A percentile compares a stretch with the other conserved stretches of the same genome.
Conservation (phyloP, 2,113 vertebrate genomes). For the Sylvia atricapilla region DNA sequence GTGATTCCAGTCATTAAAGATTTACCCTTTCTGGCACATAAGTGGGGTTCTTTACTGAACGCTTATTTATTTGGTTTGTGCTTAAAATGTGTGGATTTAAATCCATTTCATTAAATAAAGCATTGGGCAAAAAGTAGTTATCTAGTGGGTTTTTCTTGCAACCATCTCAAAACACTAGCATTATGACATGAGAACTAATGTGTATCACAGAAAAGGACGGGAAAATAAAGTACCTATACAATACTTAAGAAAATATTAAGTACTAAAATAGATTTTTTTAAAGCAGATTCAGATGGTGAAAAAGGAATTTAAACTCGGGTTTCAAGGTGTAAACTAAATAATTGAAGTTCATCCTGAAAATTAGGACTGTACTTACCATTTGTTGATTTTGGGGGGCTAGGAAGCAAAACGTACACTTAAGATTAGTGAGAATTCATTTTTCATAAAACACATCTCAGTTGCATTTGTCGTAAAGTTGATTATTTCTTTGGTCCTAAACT, state of each 20-base stretch:
- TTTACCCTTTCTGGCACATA: background rate
- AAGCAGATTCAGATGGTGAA: background rate
- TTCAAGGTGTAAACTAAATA: background rate
- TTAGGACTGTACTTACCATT: background rate
- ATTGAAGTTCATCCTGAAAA: background rate
- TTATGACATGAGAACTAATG: background rate
- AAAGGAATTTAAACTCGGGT: background rate
- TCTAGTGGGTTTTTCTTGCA: background rate
- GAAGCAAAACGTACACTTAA: background rate
- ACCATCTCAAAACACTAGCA: background rate
- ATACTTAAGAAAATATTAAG: background rate
- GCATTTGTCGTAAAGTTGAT: background rate
- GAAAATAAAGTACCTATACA: background rate
- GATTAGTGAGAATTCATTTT: background rate
- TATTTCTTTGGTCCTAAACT: background rate
- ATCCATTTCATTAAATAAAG: background rate
- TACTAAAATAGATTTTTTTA: background rate
- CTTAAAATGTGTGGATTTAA: background rate
- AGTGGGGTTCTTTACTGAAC: background rate
- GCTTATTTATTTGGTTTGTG: background rate
- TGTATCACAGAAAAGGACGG: background rate
- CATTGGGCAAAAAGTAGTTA: background rate
- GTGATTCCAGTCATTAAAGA: background rate
- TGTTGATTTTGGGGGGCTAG: background rate
- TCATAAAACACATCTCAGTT: background rate